Base-by-base conservation (phyloP, 1,140 invertebrate species). In the Hylyphantes graminicola region DNA sequence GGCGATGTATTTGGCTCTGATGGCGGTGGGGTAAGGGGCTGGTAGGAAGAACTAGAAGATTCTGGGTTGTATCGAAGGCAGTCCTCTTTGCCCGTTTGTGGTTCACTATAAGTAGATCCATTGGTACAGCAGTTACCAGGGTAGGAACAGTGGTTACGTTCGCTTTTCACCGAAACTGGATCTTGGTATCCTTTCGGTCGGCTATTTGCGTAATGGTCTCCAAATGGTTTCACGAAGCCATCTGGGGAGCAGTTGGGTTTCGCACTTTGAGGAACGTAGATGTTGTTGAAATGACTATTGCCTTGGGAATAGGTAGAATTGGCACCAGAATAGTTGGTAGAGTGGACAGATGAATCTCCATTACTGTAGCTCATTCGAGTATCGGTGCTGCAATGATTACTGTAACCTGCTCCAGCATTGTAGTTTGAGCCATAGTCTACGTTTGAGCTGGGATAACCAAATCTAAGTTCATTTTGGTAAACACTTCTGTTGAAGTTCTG, bases 1-100 rank as follows among this genome's bases (percentile, higher is more conserved):
- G 86, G 86, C 10, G 75, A 80, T 55, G 94, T 94, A 35, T 85
- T 85, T 7, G 94, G 94, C 88, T 96, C 95, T 10, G 94, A 95
- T 87, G 93, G 94, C 64, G 95, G 94, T 21, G 95, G 94, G 63
- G 94, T 95, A 78, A 95, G 94, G 11, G 94, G 94, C 53, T 88
- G 84, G 67, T 88, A 89, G n/a, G 82, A 53, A n/a, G 63, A 64
- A 54, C 70, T 77, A n/a, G 63, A n/a, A 35, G 51, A 59, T 51
- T 63, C 63, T 10, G 51, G 35, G 35, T 7, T 50, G 35, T 51
- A 64, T 48, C 82, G 57, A 63, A 68, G 77, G n/a, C 82, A 85
- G 21, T 85, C 82, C 19, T 85, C 82, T 85, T 85, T 85, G 59
- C 54, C 72, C 55, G 50, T 53, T 12, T 73, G 17, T n/a, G 72